Evolutionary conservation across 2,888 invertebrate genomes (phyloP).

Genomic region (Tetragonisca angustula): DNA sequence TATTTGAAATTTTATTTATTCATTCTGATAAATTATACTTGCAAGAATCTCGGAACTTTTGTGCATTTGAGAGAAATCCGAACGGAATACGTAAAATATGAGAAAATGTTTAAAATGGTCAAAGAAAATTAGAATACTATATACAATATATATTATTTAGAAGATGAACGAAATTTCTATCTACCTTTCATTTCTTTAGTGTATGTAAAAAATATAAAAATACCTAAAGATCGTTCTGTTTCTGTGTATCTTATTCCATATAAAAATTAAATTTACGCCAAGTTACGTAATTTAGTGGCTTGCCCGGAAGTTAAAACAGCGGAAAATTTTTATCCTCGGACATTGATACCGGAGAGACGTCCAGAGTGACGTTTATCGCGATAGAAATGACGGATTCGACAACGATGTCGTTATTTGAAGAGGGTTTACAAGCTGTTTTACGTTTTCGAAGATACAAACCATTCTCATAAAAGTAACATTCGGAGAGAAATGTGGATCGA

Average conservation of each 20-base stretch:
- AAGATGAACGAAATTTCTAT: too few species aligned
- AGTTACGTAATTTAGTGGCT: background rate
- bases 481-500: background rate
- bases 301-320: background rate
- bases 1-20: too few species aligned
- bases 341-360: background rate
- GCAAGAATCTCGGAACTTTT: too few species aligned
- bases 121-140: too few species aligned
- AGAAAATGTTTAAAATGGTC: too few species aligned
- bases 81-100: too few species aligned
- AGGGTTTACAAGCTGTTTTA: background rate
- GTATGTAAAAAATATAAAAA: too few species aligned
- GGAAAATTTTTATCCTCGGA: background rate
- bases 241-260: background rate
- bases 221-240: too few species aligned
- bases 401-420: background rate
- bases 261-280: background rate
- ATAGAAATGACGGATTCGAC: background rate
- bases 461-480: background rate
- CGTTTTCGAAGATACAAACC: background rate
- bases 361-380: background rate
- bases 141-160: too few species aligned
- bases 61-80: too few species aligned
- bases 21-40: too few species aligned
- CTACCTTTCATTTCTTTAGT: too few species aligned